Evolutionary conservation across 2,113 vertebrate species (phyloP), one percentile per base, ranked within the genome.

Genomic region (Brevimyrus niger): DNA sequence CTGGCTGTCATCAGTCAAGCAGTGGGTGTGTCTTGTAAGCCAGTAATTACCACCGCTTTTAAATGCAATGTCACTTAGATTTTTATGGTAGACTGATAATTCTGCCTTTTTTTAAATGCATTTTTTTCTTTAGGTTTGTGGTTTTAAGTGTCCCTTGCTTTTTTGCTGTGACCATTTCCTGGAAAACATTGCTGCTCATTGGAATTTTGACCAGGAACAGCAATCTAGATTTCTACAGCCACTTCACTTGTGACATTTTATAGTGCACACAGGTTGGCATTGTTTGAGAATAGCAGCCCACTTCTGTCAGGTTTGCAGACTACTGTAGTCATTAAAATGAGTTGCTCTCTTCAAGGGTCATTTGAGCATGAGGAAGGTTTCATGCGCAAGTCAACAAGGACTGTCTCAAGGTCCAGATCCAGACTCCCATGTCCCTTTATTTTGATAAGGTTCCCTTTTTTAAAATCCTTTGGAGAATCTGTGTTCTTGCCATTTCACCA

Each of bases 11-110:
- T 90, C 90, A 88, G 89, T 86, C 38, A 55, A 76, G 80, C 89
- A 86, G 89, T 92, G 92, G 91, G 89, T 90, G 90, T 86, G 85
- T 58, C 47, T 89, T 76, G 21, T 90, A 88, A 85, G 83, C 85
- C n/a, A 73, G 51, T 87, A 87, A 65, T 61, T 61, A 82, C 51
- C 53, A 76, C 58, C 27, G 31, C 73, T 50, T 21, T 87, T 90
- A 42, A 76, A 83, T 87, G 11, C 6, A 42, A 23, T 55, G 53
- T 82, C 27, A 47, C 47, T 80, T 48, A 89, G 69, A 83, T 31
- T 48, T 48, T 51, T 65, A 35, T 85, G 51, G 87, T 87, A 87
- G 82, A 73, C 88, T 88, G 88, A 73, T 76, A 35, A 35, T 27
- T 89, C 76, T 84, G 55, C 27, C 11, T 21, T 38, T 21, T 38